Evolutionary conservation across 1,140 invertebrate species (phyloP), one percentile per base, ranked within the genome.

Genomic region (Orussus abietinus): DNA sequence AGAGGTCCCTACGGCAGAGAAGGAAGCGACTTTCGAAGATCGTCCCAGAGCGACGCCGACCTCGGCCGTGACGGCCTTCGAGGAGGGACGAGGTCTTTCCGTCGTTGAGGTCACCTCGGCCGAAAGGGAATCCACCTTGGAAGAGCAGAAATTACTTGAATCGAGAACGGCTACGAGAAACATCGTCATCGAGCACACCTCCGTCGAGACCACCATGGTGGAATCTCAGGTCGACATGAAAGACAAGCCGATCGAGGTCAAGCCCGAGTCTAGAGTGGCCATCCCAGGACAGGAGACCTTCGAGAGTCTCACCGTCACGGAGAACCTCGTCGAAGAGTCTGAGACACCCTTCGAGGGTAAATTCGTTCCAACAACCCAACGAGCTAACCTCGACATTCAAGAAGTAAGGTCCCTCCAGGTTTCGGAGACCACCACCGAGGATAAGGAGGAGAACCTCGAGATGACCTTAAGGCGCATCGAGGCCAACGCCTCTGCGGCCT

Each of bases 341-440:
- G 74, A 77, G 49, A 61, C 57, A 13, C 42, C 49, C 29, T 66
- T 74, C 14, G 51, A 59, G 18, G 51, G 49, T 11, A 45, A 26
- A 3, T 62, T 64, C 12, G 65, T 66, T 45, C 63, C 67, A 9
- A 18, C 44, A 13, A 56, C 42, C 4, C 62, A 73, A 41, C 61
- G 17, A 41, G 72, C 67, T 11, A 39, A 41, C 11, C 36, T 74
- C 1, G 56, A 66, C 39, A 46, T 76, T 12, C 49, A 66, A 49
- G 61, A 75, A 40, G 35, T 61, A n/a, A 66, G 69, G 38, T 52
- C 74, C 1, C 38, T 76, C 11, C 43, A 66, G 35, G 64, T 76
- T 30, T 70, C 62, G 15, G 71, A 78, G 58, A 66, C 65, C 12
- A 38, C 70, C 12, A 55, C 61, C 3, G 62, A 72, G 36, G 64